A percentile compares a stretch with the other conserved stretches of the same genome.
phyloP scores from a whole-genome alignment of 2,888 invertebrate species.

The Argyra leucocephala region DNA sequence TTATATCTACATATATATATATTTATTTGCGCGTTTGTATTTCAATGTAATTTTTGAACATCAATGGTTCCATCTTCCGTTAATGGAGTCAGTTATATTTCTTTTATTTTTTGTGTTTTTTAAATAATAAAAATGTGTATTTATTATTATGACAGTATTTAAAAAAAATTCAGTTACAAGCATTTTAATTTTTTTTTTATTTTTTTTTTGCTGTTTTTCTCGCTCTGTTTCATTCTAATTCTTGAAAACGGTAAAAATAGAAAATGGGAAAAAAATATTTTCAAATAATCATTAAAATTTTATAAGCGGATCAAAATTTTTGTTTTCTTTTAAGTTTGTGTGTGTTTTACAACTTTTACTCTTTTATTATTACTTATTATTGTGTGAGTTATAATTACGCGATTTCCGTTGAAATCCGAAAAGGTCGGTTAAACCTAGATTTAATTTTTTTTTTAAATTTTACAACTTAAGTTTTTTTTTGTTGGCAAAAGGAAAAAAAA shows the following conservation, averaged over 20 bases:
- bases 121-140: neutral
- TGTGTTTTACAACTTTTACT: neutral
- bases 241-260: neutral
- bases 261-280: slow-evolving; percentile 12
- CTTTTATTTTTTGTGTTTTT: too few relatives aligned
- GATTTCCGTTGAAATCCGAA: neutral
- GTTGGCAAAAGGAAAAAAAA: too few relatives aligned
- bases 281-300: slow-evolving; percentile 9
- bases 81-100: neutral
- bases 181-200: too few relatives aligned
- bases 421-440: too few relatives aligned
- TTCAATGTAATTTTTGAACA: neutral
- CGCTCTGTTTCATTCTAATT: neutral
- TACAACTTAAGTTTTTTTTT: too few relatives aligned
- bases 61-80: slow-evolving; percentile 6
- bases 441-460: too few relatives aligned
- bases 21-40: neutral
- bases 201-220: neutral
- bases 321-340: neutral
- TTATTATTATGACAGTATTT: too few relatives aligned
- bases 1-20: too few relatives aligned
- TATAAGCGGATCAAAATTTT: neutral
- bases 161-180: too few relatives aligned
- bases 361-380: neutral
- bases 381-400: neutral